Percentiles rank a stretch among this genome's conserved stretches.
Conservation (phyloP, 2,888 invertebrate genomes). For the Scaeva pyrastri region DNA sequence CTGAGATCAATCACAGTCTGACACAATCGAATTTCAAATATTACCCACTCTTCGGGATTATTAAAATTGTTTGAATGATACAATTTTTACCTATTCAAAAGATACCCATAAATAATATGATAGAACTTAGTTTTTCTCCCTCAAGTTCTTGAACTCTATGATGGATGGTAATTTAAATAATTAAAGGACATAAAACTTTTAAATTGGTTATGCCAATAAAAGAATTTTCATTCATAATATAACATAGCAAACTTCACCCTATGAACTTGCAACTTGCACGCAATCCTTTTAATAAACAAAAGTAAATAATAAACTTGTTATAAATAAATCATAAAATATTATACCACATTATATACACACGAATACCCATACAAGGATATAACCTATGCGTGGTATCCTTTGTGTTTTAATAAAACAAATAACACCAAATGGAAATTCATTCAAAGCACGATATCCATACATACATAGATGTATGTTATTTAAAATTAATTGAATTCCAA, state of each 20-base stretch:
- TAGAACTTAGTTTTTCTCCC: no score
- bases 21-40: no score
- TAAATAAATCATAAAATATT: conserved; percentile 1
- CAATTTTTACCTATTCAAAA: no score
- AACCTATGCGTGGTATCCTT: conserved; percentile 19
- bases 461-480: no score
- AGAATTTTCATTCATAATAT: background rate
- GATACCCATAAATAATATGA: no score
- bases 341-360: background rate
- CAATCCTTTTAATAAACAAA: conserved; percentile 2
- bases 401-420: conserved; percentile 31
- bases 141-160: no score
- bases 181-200: conserved; percentile 7
- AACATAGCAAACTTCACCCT: background rate
- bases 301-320: background rate
- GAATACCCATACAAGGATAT: background rate
- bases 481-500: conserved; percentile 73
- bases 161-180: background rate
- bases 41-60: no score
- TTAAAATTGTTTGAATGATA: no score
- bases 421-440: conserved; percentile 9
- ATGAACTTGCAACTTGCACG: conserved; percentile 5
- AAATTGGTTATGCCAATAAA: background rate
- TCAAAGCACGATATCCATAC: conserved; percentile 45
- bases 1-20: no score